Conservation (phyloP, 2,888 invertebrate genomes). For the Ceratothoa steindachneri region DNA sequence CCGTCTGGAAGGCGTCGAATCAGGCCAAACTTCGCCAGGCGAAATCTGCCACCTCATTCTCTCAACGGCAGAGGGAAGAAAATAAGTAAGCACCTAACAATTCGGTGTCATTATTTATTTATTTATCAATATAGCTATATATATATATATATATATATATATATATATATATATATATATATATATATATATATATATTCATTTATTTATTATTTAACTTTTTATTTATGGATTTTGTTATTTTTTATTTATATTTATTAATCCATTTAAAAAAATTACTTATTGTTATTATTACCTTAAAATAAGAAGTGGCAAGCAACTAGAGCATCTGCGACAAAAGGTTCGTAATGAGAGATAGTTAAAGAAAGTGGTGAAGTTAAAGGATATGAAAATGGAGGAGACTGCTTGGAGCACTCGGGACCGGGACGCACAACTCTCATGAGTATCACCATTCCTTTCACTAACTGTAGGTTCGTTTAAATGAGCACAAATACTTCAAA, state of each 20-base stretch:
- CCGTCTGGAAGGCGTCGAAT: constrained; percentile 35
- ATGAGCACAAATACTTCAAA: no score
- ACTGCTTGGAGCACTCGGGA: no score
- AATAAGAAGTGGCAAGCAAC: no score
- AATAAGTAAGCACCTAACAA: background rate
- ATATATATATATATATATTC: constrained; percentile 6
- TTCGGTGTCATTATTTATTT: background rate
- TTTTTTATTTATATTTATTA: background rate
- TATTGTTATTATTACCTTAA: no score
- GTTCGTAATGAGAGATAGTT: no score
- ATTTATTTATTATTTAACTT: background rate
- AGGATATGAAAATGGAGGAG: no score
- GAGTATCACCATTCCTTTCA: no score
- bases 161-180: constrained; percentile 4
- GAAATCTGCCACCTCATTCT: constrained; percentile 17
- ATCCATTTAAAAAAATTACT: no score
- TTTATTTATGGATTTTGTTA: background rate
- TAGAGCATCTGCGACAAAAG: no score
- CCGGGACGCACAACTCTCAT: no score
- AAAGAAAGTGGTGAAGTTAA: no score
- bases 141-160: constrained; percentile 10
- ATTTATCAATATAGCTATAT: constrained; percentile 4
- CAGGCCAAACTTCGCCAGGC: constrained; percentile 30
- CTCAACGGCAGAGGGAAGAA: background rate
- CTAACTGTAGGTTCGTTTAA: no score